Evolutionary conservation across 2,113 vertebrate genomes (phyloP).

Genomic region (Caracal caracal): DNA sequence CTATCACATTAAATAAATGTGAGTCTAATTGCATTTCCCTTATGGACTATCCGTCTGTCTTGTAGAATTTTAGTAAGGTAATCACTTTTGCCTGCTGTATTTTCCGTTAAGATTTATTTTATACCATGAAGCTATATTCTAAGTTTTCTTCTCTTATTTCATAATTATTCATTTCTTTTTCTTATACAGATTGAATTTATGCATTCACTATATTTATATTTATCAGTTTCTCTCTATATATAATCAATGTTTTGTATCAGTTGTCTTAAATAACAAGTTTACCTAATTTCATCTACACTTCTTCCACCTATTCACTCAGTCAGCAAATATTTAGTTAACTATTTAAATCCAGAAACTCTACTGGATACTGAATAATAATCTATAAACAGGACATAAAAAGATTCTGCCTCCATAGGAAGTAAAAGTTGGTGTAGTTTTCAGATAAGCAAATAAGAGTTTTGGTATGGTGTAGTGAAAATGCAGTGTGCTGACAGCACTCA

Average conservation of each 20-base stretch:
- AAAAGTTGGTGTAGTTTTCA: background rate
- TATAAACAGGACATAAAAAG: background rate
- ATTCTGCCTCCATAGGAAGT: background rate
- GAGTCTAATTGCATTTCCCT: background rate
- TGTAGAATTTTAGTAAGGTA: background rate
- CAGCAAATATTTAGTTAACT: background rate
- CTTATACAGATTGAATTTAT: background rate
- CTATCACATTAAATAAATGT: background rate
- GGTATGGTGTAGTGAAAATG: background rate
- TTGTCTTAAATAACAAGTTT: background rate
- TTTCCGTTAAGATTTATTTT: constrained; percentile 14
- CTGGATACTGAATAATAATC: background rate
- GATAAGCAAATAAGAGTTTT: background rate
- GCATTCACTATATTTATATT: background rate
- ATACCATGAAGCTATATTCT: background rate
- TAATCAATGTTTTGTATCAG: background rate
- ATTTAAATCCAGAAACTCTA: background rate
- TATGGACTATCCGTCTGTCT: background rate
- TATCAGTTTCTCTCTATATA: background rate
- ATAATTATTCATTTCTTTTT: background rate
- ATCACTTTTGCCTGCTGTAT: background rate
- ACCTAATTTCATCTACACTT: constrained; percentile 1
- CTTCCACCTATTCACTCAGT: background rate
- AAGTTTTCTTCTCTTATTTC: background rate
- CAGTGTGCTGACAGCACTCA: background rate